These are phyloP conservation scores for Ashinkailepas kermadecensis DNA, from an alignment of 2,888 invertebrate species.

Conservation along the genomic window DNA sequence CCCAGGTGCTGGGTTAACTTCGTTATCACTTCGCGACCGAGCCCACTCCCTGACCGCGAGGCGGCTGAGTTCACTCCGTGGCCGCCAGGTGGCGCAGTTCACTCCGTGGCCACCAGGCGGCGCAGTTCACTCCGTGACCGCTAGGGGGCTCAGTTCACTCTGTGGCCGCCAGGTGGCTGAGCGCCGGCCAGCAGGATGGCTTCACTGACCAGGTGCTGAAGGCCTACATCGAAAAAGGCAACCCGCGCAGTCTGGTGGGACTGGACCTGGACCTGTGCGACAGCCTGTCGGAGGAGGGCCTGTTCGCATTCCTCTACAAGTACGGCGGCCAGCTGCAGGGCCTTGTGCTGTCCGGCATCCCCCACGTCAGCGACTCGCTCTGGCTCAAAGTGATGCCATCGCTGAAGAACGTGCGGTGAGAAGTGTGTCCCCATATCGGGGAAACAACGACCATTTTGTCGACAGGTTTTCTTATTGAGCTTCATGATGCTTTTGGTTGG, in stretches of 20 bases:
- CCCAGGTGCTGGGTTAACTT: too few relatives aligned
- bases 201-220: constrained; percentile 89
- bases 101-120: too few relatives aligned
- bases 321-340: constrained; percentile 85
- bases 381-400: constrained; percentile 94
- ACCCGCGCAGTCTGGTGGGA: constrained; percentile 64
- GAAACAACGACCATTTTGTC: too few relatives aligned
- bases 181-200: constrained; percentile 94
- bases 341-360: constrained; percentile 85
- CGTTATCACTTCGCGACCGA: too few relatives aligned
- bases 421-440: too few relatives aligned
- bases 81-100: too few relatives aligned
- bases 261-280: constrained; percentile 92
- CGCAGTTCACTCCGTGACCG: too few relatives aligned
- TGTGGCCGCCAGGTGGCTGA: constrained; percentile 57
- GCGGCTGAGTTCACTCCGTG: too few relatives aligned
- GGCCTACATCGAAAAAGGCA: constrained; percentile 80
- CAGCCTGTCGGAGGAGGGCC: constrained; percentile 83
- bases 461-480: too few relatives aligned
- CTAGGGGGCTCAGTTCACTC: background rate
- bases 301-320: constrained; percentile 83
- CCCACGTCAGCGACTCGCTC: constrained; percentile 94
- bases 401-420: constrained; percentile 80
- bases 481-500: too few relatives aligned
- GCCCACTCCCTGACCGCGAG: too few relatives aligned